phyloP scores from a whole-genome alignment of 2,888 invertebrate genomes.

The Drosophila vallismaia region DNA sequence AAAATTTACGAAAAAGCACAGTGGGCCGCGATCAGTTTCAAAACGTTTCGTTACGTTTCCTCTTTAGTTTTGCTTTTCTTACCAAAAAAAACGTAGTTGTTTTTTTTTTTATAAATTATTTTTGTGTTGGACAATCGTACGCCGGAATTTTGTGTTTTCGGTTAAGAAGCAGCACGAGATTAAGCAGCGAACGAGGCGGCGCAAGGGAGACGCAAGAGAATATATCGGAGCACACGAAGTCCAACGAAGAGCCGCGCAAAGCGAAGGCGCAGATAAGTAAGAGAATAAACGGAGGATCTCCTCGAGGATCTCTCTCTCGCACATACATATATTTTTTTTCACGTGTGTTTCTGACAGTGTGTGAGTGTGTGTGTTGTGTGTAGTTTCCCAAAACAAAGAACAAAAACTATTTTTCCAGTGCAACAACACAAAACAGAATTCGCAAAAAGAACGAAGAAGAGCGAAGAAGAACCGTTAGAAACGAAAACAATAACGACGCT shows the following conservation, averaged over 20 bases:
- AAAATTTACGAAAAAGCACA: slow-evolving; percentile 41
- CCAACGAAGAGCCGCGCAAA: slow-evolving; percentile 52
- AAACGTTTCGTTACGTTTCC: slow-evolving; percentile 9
- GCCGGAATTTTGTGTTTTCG: slow-evolving; percentile 53
- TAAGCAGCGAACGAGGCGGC: slow-evolving; percentile 21
- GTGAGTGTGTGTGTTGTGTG: slow-evolving; percentile 13
- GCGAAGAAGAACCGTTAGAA: no score
- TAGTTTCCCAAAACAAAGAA: slow-evolving; percentile 1
- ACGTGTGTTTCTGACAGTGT: slow-evolving; percentile 30
- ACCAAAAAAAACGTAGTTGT: slow-evolving; percentile 23
- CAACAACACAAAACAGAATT: background rate
- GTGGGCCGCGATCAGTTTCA: slow-evolving; percentile 19
- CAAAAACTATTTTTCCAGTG: background rate
- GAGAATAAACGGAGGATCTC: slow-evolving; percentile 26
- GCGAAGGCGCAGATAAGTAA: slow-evolving; percentile 74
- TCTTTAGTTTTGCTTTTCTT: slow-evolving; percentile 13
- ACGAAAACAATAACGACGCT: no score
- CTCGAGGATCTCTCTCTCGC: slow-evolving; percentile 22
- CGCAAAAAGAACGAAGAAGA: no score
- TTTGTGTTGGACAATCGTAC: slow-evolving; percentile 26
- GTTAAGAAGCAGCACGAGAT: slow-evolving; percentile 24
- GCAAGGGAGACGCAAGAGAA: slow-evolving; percentile 15
- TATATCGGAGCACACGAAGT: slow-evolving; percentile 18
- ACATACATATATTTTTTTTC: slow-evolving; percentile 33
- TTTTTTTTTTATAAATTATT: slow-evolving; percentile 52